Conservation (phyloP, 2,113 vertebrate genomes). For the Ictidomys tridecemlineatus region DNA sequence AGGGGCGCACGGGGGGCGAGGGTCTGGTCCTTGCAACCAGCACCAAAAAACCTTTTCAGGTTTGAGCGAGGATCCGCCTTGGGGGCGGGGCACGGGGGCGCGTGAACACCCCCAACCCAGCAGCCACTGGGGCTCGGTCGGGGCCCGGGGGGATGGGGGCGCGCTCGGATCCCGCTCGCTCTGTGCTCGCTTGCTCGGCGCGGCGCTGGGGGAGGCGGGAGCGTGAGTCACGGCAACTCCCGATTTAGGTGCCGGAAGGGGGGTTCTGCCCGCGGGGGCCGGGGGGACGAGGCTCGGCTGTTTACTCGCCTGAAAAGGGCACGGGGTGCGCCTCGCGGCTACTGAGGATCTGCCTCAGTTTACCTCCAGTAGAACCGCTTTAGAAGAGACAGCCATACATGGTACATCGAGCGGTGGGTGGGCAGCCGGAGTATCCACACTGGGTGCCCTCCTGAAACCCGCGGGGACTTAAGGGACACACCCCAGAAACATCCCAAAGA, state of each 20-base stretch:
- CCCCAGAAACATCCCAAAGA: conserved; percentile 26
- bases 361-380: conserved; percentile 52
- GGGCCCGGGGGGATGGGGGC: background rate
- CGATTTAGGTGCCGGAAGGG: conserved; percentile 82
- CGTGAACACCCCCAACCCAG: background rate
- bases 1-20: background rate
- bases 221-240: conserved; percentile 82
- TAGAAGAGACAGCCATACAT: background rate
- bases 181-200: conserved; percentile 58
- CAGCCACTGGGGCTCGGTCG: background rate
- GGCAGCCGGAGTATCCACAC: background rate
- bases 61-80: background rate
- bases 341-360: conserved; percentile 65
- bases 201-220: conserved; percentile 80
- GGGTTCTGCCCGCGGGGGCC: conserved; percentile 72
- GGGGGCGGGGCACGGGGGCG: background rate
- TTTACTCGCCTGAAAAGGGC: conserved; percentile 78
- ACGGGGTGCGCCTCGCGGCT: background rate
- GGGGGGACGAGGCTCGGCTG: conserved; percentile 73
- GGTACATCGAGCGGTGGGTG: background rate
- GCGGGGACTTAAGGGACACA: conserved; percentile 18
- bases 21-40: background rate
- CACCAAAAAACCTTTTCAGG: background rate
- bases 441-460: background rate
- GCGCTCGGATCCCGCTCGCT: conserved; percentile 49